These are phyloP conservation scores for Brachylomia viminalis DNA, from an alignment of 2,888 invertebrate genomes.

Conservation along the genomic window DNA sequence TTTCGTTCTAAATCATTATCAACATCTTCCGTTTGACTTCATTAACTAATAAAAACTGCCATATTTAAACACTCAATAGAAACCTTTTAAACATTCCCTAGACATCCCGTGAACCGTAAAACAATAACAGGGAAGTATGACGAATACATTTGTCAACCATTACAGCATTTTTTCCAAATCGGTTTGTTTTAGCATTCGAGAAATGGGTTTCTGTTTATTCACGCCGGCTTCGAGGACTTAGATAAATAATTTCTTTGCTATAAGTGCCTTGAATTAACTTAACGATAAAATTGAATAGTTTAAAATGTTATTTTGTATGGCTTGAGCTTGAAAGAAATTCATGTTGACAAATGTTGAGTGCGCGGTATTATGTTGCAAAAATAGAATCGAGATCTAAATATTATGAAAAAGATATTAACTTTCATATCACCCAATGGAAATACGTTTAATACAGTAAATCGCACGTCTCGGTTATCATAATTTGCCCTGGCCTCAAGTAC, in stretches of 20 bases:
- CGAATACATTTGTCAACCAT: conserved; percentile 66
- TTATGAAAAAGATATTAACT: neutral
- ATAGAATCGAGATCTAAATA: neutral
- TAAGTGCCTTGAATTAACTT: conserved; percentile 61
- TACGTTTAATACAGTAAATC: too few relatives aligned
- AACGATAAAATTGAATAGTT: conserved; percentile 50
- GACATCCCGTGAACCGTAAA: conserved; percentile 40
- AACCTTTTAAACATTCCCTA: conserved; percentile 53
- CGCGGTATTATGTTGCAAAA: neutral
- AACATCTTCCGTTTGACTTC: neutral
- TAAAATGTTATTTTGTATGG: conserved; percentile 50
- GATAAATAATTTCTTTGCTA: conserved; percentile 71
- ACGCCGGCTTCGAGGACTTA: conserved; percentile 70
- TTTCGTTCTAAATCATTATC: neutral
- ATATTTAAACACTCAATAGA: conserved; percentile 36
- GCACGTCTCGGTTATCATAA: too few relatives aligned
- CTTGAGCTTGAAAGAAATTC: neutral
- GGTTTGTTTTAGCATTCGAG: conserved; percentile 76
- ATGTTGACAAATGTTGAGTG: neutral
- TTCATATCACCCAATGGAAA: too few relatives aligned
- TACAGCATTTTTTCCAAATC: conserved; percentile 77
- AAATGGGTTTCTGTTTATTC: conserved; percentile 80
- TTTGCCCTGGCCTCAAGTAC: too few relatives aligned
- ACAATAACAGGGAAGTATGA: conserved; percentile 63
- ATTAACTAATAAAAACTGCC: neutral